Conservation (phyloP, 1,140 invertebrate species). For the Drosophila nikananu region DNA sequence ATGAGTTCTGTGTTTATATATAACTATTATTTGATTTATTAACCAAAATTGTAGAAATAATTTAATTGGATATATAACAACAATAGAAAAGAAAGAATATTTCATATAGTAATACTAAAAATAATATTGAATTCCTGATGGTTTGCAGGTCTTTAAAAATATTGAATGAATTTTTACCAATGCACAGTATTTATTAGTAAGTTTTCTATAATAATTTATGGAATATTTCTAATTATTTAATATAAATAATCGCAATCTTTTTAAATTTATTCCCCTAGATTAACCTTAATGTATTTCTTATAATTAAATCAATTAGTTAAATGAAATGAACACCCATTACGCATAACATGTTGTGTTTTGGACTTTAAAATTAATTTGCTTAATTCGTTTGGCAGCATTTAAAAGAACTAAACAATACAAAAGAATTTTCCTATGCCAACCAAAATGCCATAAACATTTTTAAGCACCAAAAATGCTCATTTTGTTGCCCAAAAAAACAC, state of each 20-base stretch:
- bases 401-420: not conserved
- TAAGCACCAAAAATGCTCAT: not conserved
- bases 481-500: not conserved
- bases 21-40: no score
- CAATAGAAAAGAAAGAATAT: no score
- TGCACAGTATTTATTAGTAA: no score
- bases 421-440: not conserved
- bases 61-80: no score
- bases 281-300: no score
- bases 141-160: no score
- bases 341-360: not conserved
- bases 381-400: conserved; percentile 16
- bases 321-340: conserved; percentile 5
- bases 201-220: not conserved
- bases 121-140: no score
- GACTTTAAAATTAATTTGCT: conserved; percentile 19
- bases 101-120: no score
- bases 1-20: no score
- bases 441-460: conserved; percentile 28
- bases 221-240: not conserved
- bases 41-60: no score
- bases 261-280: no score
- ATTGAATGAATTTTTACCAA: not conserved
- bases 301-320: conserved; percentile 8
- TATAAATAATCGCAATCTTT: no score